Evolutionary conservation across 2,113 vertebrate species (phyloP), one percentile per base, ranked within the genome.

Genomic region (Ursus arctos): DNA sequence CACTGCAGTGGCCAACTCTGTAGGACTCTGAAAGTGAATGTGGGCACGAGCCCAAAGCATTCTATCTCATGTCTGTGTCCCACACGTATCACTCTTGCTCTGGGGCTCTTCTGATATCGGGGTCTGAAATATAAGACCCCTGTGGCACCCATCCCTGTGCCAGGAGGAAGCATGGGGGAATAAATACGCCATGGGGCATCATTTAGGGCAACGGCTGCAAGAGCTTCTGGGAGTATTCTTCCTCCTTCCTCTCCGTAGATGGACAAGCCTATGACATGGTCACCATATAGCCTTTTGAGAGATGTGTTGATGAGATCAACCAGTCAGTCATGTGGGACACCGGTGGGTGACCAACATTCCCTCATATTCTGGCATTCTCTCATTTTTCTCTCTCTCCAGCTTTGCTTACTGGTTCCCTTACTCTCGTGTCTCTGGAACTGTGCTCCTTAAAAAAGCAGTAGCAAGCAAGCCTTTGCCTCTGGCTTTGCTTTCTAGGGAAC

Each of bases 161-260:
- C 61, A 6, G 24, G 40, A 87, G 31, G 91, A 88, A 88, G 15
- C 33, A 0, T 2, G 36, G 22, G 43, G 40, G 22, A 47, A 22
- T 14, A n/a, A 67, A 36, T 0, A 4, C 2, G 1, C 7, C 0
- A 0, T 6, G 1, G 40, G 51, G 9, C 14, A 21, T 63, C 11
- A 6, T 63, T 80, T 22, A 9, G 40, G 57, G 55, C 61, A 4
- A 3, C 11, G 10, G 57, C 15, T 28, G 6, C 22, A 28, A 49
- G n/a, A 28, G 40, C 19, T 49, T 22, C 4, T 0, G 21, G 31
- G 28, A 43, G 51, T n/a, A 3, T 18, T 28, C 76, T 76, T 63
- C n/a, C 19, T 57, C 15, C 19, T 26, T n/a, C 18, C 21, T 74
- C 19, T 14, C 14, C 0, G 0, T 4, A 18, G 31, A n/a, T 13